Percentiles rank a stretch among this genome's conserved stretches.
Conservation (phyloP, 2,797 vertebrate species). For the Enteromius unitaeniatus region DNA sequence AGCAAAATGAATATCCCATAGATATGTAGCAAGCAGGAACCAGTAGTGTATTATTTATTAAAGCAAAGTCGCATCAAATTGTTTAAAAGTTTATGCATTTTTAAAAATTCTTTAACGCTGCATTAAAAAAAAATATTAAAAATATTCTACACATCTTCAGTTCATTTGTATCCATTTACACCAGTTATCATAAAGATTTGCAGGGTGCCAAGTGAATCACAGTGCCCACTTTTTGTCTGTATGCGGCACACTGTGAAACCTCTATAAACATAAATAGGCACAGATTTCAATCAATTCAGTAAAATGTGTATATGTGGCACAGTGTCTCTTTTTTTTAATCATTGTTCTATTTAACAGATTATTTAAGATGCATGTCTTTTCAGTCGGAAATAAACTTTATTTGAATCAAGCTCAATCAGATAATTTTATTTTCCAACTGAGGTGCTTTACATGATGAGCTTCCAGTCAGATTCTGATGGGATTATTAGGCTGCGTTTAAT, state of each 20-base stretch:
- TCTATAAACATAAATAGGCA: not conserved
- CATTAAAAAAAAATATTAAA: not conserved
- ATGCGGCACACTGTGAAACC: not conserved
- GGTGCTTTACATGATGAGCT: not conserved
- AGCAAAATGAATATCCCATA: not conserved
- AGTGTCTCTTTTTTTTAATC: not conserved
- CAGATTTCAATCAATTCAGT: not conserved
- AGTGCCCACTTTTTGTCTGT: not conserved
- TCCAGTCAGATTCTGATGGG: not conserved
- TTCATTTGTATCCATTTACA: not conserved
- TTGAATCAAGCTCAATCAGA: not conserved
- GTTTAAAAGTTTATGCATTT: not conserved
- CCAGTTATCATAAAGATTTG: not conserved
- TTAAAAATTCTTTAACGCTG: not conserved
- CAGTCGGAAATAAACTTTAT: not conserved
- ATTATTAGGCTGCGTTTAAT: constrained; percentile 9
- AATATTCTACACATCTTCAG: not conserved
- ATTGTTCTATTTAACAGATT: not conserved
- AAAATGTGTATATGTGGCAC: not conserved
- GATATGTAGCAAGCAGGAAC: not conserved
- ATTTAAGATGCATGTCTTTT: constrained; percentile 2
- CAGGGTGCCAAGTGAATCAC: not conserved
- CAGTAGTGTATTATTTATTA: not conserved
- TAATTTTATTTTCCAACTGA: not conserved
- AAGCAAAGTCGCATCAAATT: not conserved